A percentile compares a stretch with the other conserved stretches of the same genome.
Evolutionary conservation across 1,140 invertebrate genomes (phyloP).

Genomic region (Cydia amplana): DNA sequence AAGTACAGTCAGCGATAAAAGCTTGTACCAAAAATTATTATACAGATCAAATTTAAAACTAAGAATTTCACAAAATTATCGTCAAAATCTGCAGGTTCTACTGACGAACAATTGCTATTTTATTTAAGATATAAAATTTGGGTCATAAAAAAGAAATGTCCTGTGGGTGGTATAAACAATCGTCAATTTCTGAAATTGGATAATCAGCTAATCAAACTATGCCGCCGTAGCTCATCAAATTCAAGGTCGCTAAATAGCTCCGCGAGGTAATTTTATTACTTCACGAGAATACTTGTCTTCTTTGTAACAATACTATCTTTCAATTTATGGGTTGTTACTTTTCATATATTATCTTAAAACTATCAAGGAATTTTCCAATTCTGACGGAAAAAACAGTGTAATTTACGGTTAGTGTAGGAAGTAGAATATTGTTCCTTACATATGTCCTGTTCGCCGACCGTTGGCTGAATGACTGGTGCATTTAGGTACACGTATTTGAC

Average conservation of each 20-base stretch:
- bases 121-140: no score
- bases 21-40: no score
- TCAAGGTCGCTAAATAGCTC: constrained; percentile 24
- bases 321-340: not conserved
- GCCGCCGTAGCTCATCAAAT: constrained; percentile 3
- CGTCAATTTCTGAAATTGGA: constrained; percentile 14
- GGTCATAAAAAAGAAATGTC: not conserved
- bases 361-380: not conserved
- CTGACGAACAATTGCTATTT: no score
- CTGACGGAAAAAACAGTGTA: not conserved
- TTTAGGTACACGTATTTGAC: no score
- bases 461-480: no score
- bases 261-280: constrained; percentile 1
- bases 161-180: not conserved
- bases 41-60: no score
- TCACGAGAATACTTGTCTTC: not conserved
- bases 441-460: no score
- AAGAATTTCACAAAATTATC: no score
- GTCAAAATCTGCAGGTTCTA: no score
- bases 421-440: no score
- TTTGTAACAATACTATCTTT: not conserved
- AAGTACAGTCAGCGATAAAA: no score
- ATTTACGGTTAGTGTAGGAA: no score
- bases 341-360: not conserved
- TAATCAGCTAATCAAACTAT: constrained; percentile 11